These are phyloP conservation scores for Opisthocomus hoazin DNA, from an alignment of 2,113 vertebrate genomes.

Conservation along the genomic window DNA sequence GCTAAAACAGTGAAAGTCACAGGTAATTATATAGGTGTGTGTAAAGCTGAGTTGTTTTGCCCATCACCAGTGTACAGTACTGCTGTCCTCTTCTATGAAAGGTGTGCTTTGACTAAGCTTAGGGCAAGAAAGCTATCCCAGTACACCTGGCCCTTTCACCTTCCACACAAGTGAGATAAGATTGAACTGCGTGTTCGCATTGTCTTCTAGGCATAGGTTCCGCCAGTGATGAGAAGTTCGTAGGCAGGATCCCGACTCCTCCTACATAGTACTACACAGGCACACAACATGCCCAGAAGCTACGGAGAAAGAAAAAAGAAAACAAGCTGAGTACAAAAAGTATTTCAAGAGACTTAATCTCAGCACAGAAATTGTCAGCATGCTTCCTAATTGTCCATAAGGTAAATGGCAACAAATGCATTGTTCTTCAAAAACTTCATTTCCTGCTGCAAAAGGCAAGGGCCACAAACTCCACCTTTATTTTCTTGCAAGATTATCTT, in stretches of 20 bases:
- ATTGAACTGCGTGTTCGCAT: constrained; percentile 18
- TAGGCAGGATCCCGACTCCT: constrained; percentile 89
- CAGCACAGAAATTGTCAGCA: not conserved
- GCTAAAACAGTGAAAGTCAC: constrained; percentile 49
- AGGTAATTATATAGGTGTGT: constrained; percentile 16
- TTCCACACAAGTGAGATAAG: constrained; percentile 33
- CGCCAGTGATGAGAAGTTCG: constrained; percentile 87
- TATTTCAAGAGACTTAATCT: not conserved
- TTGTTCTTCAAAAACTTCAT: not conserved
- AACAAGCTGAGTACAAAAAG: not conserved
- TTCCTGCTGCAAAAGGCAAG: not conserved
- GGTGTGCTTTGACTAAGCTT: constrained; percentile 68
- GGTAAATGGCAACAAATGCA: not conserved
- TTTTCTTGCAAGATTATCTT: not conserved
- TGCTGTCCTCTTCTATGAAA: constrained; percentile 66
- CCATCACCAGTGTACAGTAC: constrained; percentile 71
- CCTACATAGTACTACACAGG: constrained; percentile 87
- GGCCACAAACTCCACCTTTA: not conserved
- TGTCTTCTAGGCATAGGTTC: constrained; percentile 81
- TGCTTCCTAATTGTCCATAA: not conserved
- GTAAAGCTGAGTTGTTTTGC: constrained; percentile 66
- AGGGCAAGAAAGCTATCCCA: constrained; percentile 65
- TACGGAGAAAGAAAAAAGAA: constrained; percentile 54
- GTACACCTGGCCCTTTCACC: constrained; percentile 46
- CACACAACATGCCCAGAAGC: constrained; percentile 95